These are phyloP conservation scores for Acleris laterana DNA, from an alignment of 2,888 invertebrate genomes.

Conservation along the genomic window DNA sequence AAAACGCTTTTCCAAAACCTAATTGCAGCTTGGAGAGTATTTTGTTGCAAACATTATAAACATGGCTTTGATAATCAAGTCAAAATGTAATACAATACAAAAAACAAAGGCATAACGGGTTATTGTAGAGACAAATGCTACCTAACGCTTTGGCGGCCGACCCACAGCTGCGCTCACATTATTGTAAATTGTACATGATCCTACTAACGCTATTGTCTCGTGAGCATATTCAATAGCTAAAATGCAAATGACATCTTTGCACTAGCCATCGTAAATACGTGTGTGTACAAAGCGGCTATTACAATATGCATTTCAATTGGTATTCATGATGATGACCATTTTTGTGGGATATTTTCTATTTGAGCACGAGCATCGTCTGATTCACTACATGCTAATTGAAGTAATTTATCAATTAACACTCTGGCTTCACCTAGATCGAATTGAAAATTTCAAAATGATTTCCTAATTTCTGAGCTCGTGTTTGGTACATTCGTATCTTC, in stretches of 20 bases:
- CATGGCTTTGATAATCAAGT: background rate
- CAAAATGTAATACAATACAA: background rate
- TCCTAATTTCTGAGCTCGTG: slow-evolving; percentile 60
- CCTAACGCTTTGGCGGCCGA: slow-evolving; percentile 49
- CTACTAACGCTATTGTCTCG: slow-evolving; percentile 56
- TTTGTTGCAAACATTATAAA: no score
- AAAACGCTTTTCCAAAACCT: no score
- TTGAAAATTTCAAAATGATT: slow-evolving; percentile 50
- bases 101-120: background rate
- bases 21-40: no score
- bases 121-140: background rate
- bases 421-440: slow-evolving; percentile 39
- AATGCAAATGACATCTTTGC: slow-evolving; percentile 56
- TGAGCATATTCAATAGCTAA: slow-evolving; percentile 53
- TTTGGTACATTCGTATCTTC: slow-evolving; percentile 69
- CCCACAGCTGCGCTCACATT: slow-evolving; percentile 48
- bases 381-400: slow-evolving; percentile 5
- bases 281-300: slow-evolving; percentile 12
- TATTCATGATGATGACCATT: background rate
- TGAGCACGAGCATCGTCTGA: background rate
- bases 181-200: slow-evolving; percentile 53
- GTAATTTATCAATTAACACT: slow-evolving; percentile 57
- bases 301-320: slow-evolving; percentile 12
- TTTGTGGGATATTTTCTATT: background rate
- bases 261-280: slow-evolving; percentile 48